phyloP scores from a whole-genome alignment of 2,113 vertebrate species.

The Uria lomvia region DNA sequence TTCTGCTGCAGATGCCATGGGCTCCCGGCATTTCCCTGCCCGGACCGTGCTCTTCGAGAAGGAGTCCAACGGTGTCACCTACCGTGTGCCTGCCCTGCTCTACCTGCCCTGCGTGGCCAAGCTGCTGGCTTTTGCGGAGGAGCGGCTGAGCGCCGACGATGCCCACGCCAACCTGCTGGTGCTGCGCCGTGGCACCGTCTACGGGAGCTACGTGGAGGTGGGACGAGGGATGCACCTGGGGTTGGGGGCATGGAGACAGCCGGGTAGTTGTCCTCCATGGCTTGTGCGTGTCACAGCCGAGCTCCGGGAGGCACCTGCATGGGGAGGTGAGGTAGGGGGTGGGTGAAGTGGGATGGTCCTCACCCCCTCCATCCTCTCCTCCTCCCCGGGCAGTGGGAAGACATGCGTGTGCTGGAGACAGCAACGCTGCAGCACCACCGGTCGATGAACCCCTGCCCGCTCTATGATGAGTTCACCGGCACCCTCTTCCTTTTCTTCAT shows the following conservation, averaged over 20 bases:
- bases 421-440: constrained; percentile 83
- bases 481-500: constrained; percentile 85
- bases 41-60: constrained; percentile 87
- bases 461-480: constrained; percentile 84
- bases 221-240: not conserved
- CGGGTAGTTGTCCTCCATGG: rapidly evolving
- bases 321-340: rapidly evolving
- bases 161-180: constrained; percentile 89
- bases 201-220: constrained; percentile 85
- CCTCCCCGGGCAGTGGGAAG: constrained; percentile 82
- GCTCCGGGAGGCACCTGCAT: rapidly evolving
- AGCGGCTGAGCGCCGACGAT: constrained; percentile 84
- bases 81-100: constrained; percentile 88
- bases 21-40: constrained; percentile 76
- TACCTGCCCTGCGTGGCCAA: constrained; percentile 73
- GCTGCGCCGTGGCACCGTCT: constrained; percentile 82
- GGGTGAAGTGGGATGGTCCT: not conserved
- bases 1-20: constrained; percentile 70
- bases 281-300: rapidly evolving
- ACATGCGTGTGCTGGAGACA: constrained; percentile 79
- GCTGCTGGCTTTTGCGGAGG: constrained; percentile 92
- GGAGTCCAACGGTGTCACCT: constrained; percentile 85
- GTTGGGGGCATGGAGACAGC: rapidly evolving
- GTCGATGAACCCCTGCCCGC: constrained; percentile 95
- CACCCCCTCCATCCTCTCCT: not conserved